These are phyloP conservation scores for Plebejus anna DNA, from an alignment of 2,888 invertebrate species.

Conservation along the genomic window DNA sequence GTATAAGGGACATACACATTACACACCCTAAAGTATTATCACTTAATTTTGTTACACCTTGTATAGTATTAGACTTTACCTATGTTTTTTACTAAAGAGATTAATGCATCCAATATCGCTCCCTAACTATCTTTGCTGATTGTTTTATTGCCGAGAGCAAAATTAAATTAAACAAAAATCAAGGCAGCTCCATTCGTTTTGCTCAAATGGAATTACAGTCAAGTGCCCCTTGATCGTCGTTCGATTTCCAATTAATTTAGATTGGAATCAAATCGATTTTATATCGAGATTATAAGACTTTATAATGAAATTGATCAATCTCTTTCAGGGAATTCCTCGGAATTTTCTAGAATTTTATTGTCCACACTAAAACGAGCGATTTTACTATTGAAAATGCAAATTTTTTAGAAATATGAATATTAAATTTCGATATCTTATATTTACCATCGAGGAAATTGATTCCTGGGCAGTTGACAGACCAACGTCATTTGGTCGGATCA, in stretches of 20 bases:
- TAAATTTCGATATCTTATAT: too few species aligned
- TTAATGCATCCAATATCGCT: background rate
- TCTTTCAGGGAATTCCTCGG: conserved; percentile 2
- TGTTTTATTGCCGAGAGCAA: background rate
- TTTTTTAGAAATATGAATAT: background rate
- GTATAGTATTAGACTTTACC: background rate
- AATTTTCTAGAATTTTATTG: background rate
- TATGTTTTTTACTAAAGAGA: background rate
- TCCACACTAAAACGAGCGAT: background rate
- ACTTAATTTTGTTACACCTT: background rate
- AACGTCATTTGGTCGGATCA: too few species aligned
- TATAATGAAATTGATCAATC: conserved; percentile 36
- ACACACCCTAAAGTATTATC: background rate
- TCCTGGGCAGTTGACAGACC: too few species aligned
- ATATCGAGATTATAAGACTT: conserved; percentile 36
- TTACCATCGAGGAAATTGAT: too few species aligned
- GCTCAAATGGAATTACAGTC: conserved; percentile 38
- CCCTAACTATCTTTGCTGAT: background rate
- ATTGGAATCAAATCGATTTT: conserved; percentile 36
- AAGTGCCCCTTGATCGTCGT: conserved; percentile 36
- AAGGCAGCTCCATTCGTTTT: background rate
- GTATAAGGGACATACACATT: too few species aligned
- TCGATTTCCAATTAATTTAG: conserved; percentile 41
- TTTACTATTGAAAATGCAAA: background rate
- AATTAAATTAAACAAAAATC: conserved; percentile 18